Base-by-base conservation (phyloP, 2,797 vertebrate genomes). In the Toxotes lorentzi region DNA sequence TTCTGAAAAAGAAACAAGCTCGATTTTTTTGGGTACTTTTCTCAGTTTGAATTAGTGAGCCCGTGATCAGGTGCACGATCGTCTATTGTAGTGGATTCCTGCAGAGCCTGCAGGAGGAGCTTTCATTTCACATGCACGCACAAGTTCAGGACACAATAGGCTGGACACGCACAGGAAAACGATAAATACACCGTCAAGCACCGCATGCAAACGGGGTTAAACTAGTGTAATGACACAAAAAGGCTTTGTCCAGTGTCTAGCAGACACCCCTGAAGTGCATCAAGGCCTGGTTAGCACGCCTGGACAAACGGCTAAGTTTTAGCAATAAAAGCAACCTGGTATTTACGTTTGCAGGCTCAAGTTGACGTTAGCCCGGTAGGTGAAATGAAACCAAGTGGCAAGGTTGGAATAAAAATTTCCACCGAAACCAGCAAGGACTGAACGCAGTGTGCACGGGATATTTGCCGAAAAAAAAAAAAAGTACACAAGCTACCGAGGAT, bases 251-350 rank as follows among this genome's bases (percentile, higher is more conserved):
- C 10, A 0, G 1, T 7, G 14, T 43, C 45, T 51, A 12, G n/a
- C 70, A 57, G 23, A 34, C 27, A 69, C 1, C 45, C 45, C 9
- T 45, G 5, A 61, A 43, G 56, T 47, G 60, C 63, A 72, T 43
- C 79, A 35, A 43, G 84, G 84, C 78, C 87, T 30, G 23, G 65
- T 70, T 82, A 86, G 84, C 82, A 70, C 61, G 41, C 53, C 71
- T 12, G 56, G 40, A 75, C 30, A 21, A 9, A 27, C 38, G 47
- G 82, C 82, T 87, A 84, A 70, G 61, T 79, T 78, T n/a, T 14
- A 75, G 74, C 77, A 53, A 71, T 65, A 66, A 58, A 59, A 12
- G 1, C 40, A 38, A 60, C 63, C 47, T 43, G 41, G 53, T 79
- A 83, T 81, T 80, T 69, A 74, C 53, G 41, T 70, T 40, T 10